Conservation (phyloP, 2,113 vertebrate genomes). For the Sylvia atricapilla region DNA sequence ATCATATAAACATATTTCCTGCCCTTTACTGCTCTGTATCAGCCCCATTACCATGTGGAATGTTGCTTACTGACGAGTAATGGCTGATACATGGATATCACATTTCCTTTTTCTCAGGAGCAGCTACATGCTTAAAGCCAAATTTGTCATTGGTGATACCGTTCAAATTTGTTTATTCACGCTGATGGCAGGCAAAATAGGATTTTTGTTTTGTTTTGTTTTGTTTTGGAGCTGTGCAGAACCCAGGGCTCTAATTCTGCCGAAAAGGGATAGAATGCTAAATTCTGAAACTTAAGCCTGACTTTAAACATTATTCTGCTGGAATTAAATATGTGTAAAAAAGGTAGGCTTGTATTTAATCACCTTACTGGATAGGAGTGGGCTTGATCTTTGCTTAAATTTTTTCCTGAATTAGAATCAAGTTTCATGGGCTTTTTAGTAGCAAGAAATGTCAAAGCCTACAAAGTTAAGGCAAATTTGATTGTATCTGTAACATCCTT, state of each 20-base stretch:
- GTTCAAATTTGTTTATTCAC: neutral
- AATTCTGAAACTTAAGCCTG: neutral
- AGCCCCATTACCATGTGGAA: neutral
- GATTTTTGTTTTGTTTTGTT: neutral
- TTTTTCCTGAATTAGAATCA: neutral
- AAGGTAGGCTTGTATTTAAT: neutral
- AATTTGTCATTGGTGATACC: neutral
- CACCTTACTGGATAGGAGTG: neutral
- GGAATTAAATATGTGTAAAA: neutral
- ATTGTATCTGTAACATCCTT: neutral
- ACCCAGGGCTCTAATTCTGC: neutral
- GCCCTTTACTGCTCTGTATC: constrained; percentile 6
- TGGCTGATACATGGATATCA: neutral
- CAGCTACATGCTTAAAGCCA: neutral
- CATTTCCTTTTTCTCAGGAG: neutral
- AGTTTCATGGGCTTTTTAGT: neutral
- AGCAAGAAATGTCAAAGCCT: neutral
- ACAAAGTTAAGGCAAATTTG: neutral
- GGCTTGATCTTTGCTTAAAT: neutral
- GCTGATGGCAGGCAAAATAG: neutral
- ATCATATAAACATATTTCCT: constrained; percentile 39
- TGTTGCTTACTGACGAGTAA: constrained; percentile 15
- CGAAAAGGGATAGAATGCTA: neutral
- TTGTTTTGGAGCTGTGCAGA: neutral
- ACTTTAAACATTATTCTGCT: neutral